Base-by-base conservation (phyloP, 1,140 invertebrate species). In the Pemphigus obesinymphae region DNA sequence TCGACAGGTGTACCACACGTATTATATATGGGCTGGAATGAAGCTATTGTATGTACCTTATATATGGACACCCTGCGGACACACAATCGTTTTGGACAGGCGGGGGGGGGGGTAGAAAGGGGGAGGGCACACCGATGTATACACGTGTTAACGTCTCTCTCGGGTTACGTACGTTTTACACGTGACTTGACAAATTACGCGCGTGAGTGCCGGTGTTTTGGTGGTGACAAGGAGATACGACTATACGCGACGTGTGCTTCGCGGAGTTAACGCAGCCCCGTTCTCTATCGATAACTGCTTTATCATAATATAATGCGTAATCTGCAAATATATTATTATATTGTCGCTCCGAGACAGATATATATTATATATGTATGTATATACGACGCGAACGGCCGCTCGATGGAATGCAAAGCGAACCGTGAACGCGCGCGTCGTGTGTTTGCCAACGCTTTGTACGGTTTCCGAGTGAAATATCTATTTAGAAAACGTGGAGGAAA, bases 81-180 rank as follows among this genome's bases (percentile, higher is more conserved):
- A 70, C 40, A 70, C 68, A 45, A 70, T 70, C 23, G 68, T 70
- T 58, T 70, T 70, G 68, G 68, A 29, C 68, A 45, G n/a, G n/a
- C 23, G 23, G 37, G n/a, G n/a, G n/a, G 15, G 23, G 37, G n/a
- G 37, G 31, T 26, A 26, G n/a, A n/a, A 70, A 70, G 37, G 40
- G 23, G 15, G 40, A 70, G 68, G 23, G 68, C 29, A 40, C 34
- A 75, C 34, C 31, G 10, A 58, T 23, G 6, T 78, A n/a, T n/a
- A 78, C 73, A 78, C 73, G 53, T 58, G 53, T 58, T 58, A 80
- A 80, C 76, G 76, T 80, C 76, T 80, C 76, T 80, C 76, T 63
- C 55, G 55, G 31, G 55, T 78, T 80, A 61, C 76, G 37, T 80
- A n/a, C n/a, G n/a, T n/a, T n/a, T 80, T 80, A 80, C 76, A 80